These are phyloP conservation scores for Paramacrobiotus metropolitanus DNA, from an alignment of 1,140 invertebrate genomes.

Conservation along the genomic window DNA sequence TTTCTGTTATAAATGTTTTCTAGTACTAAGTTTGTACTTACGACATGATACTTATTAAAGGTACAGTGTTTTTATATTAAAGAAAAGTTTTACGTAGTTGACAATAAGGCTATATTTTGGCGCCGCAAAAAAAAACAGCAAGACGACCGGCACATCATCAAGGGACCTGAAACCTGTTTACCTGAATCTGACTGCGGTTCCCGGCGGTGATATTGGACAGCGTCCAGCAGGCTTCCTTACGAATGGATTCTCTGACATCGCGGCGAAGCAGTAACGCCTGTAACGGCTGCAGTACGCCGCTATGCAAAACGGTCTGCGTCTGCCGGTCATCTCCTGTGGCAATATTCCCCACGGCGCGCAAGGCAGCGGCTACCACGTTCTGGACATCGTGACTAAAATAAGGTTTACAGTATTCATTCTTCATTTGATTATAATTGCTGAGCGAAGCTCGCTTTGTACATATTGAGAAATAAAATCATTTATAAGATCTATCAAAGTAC, in stretches of 20 bases:
- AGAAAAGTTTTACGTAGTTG: not conserved
- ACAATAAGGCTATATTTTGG: not conserved
- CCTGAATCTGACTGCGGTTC: slow-evolving; percentile 73
- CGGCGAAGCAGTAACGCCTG: slow-evolving; percentile 47
- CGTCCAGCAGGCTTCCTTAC: slow-evolving; percentile 95
- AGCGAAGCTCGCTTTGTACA: too few relatives aligned
- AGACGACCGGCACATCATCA: too few relatives aligned
- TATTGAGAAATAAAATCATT: too few relatives aligned
- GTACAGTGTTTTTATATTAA: too few relatives aligned
- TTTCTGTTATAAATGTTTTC: too few relatives aligned
- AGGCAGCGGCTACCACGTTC: slow-evolving; percentile 76
- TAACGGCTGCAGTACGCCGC: slow-evolving; percentile 60
- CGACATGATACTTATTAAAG: too few relatives aligned
- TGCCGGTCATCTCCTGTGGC: slow-evolving; percentile 92
- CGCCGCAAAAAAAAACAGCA: not conserved
- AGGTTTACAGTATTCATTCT: not conserved
- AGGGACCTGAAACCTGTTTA: slow-evolving; percentile 16
- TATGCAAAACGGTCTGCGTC: slow-evolving; percentile 80
- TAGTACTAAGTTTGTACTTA: too few relatives aligned
- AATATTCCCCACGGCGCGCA: slow-evolving; percentile 87
- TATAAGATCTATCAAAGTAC: too few relatives aligned
- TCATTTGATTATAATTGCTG: too few relatives aligned
- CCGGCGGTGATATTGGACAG: slow-evolving; percentile 94
- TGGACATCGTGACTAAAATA: slow-evolving; percentile 51
- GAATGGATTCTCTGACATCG: slow-evolving; percentile 49